Percentiles rank a stretch among this genome's conserved stretches.
Conservation (phyloP, 2,113 vertebrate genomes). For the Empidonax alnorum region DNA sequence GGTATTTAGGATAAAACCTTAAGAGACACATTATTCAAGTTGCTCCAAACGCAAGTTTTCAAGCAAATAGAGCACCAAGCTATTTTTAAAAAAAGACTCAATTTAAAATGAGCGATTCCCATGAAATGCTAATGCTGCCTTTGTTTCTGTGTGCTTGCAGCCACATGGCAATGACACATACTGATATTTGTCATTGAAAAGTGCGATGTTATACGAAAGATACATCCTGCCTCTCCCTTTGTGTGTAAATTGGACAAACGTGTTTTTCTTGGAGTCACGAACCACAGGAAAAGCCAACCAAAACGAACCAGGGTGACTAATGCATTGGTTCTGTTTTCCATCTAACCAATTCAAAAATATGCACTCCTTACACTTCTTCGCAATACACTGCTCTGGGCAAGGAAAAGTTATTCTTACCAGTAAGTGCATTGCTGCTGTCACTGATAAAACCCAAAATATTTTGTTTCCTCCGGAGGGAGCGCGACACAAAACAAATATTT, state of each 20-base stretch:
- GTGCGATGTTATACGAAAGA: slow-evolving; percentile 58
- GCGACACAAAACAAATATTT: background rate
- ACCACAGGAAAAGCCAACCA: slow-evolving; percentile 70
- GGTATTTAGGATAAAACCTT: background rate
- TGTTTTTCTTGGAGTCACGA: slow-evolving; percentile 76
- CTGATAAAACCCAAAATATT: slow-evolving; percentile 44
- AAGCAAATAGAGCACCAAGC: background rate
- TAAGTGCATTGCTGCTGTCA: background rate
- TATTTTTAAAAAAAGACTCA: background rate
- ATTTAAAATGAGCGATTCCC: background rate
- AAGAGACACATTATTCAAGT: rapidly evolving
- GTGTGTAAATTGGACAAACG: slow-evolving; percentile 68
- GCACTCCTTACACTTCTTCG: slow-evolving; percentile 42
- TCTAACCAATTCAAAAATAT: slow-evolving; percentile 67
- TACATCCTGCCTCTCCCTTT: slow-evolving; percentile 68
- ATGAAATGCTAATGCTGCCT: background rate
- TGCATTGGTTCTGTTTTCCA: slow-evolving; percentile 68
- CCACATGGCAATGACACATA: background rate
- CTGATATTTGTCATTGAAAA: slow-evolving; percentile 50
- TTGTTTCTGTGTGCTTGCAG: background rate
- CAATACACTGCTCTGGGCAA: slow-evolving; percentile 46
- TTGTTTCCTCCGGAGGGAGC: background rate
- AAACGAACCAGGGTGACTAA: slow-evolving; percentile 76
- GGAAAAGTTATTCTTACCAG: slow-evolving; percentile 16
- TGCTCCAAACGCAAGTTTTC: background rate